Evolutionary conservation across 2,888 invertebrate genomes (phyloP).

Genomic region (Oligia latruncula): DNA sequence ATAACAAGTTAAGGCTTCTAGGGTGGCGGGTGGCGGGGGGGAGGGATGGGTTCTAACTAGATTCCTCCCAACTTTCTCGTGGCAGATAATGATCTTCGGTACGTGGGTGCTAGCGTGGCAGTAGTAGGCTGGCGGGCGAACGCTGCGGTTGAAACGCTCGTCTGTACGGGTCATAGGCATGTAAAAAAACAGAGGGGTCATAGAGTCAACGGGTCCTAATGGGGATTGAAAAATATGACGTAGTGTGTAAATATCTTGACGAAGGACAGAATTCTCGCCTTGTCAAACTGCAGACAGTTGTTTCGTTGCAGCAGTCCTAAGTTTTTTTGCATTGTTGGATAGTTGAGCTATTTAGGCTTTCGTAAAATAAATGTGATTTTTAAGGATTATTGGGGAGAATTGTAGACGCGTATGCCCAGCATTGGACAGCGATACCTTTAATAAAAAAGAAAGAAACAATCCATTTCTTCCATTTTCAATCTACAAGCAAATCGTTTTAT

Average conservation of each 20-base stretch:
- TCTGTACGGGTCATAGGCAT: conserved; percentile 2
- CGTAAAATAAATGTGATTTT: background rate
- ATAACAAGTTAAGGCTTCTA: conserved; percentile 86
- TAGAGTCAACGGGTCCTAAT: background rate
- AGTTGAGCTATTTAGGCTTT: background rate
- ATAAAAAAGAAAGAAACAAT: background rate
- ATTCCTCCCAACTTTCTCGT: conserved; percentile 88
- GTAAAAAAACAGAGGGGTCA: background rate
- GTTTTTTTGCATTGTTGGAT: background rate
- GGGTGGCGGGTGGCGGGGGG: conserved; percentile 67
- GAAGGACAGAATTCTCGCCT: background rate
- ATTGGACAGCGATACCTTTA: background rate
- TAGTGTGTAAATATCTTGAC: background rate
- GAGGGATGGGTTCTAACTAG: conserved; percentile 82
- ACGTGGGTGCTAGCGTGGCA: conserved; percentile 80
- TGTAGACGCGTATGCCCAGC: background rate
- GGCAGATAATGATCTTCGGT: conserved; percentile 89
- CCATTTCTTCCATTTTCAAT: background rate
- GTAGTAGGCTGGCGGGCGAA: conserved; percentile 63
- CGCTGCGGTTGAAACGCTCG: conserved; percentile 68
- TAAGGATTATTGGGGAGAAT: background rate
- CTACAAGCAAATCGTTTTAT: background rate
- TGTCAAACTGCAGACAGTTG: background rate
- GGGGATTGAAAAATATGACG: background rate
- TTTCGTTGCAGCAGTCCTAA: background rate